Evolutionary conservation across 2,113 vertebrate species (phyloP), one percentile per base, ranked within the genome.

Genomic region (Aldabrachelys gigantea): DNA sequence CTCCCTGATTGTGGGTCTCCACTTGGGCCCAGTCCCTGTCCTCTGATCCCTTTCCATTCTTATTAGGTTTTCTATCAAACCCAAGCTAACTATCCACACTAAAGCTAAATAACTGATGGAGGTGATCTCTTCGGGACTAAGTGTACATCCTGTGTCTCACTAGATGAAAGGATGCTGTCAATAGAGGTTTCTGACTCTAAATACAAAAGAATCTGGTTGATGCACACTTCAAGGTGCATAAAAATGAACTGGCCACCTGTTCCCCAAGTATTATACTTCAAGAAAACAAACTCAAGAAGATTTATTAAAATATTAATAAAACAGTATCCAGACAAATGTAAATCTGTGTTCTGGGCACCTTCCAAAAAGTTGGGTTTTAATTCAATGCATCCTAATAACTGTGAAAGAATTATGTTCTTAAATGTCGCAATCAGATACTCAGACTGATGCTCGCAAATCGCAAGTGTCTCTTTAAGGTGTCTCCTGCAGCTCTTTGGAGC

Each of bases 111-210:
- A 75, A 47, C 27, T 79, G 85, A 87, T 62, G 78, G 82, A 81
- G 80, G 56, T 10, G 80, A 87, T 13, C n/a, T 76, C 72, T 86
- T 31, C 6, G 41, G 78, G 44, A 88, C 82, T 94, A 41, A 82
- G 86, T 44, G 27, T 10, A 80, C 12, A 31, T 16, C 1, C 57
- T 31, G 27, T 62, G 1, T 35, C 31, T 4, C 38, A 72, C 41
- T 59, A 84, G 27, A 91, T 49, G 49, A 90, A 95, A 89, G 56
- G 83, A 72, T 69, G n/a, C 50, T 91, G 84, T 75, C 38, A 21
- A 38, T 93, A 89, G 31, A 44, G 38, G 89, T 84, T 47, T 89
- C 52, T 54, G 65, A 84, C 52, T 90, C 44, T 93, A 44, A 80
- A 54, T 81, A 35, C 81, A 50, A 84, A 62, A 44, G 1, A 9